Conservation (phyloP, 2,113 vertebrate species). For the Nannobrachium achirus region DNA sequence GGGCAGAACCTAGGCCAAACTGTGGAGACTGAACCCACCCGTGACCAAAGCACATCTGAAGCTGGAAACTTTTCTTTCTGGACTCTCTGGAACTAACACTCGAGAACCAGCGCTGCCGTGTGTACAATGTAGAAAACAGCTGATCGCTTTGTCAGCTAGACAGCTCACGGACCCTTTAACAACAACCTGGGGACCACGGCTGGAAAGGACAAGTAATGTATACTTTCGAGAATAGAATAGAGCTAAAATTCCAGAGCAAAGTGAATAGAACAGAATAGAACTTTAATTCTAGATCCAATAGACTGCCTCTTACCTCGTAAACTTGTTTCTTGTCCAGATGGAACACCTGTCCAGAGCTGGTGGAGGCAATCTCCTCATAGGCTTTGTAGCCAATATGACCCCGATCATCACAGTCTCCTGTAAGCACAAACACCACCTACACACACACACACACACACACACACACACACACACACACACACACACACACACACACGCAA, state of each 20-base stretch:
- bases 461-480: conserved; percentile 27
- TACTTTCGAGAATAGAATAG: neutral
- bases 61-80: neutral
- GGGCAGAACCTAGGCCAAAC: neutral
- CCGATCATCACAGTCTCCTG: conserved; percentile 96
- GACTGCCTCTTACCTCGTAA: conserved; percentile 89
- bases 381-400: conserved; percentile 93
- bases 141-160: neutral
- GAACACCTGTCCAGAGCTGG: conserved; percentile 97
- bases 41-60: conserved; percentile 13
- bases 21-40: conserved; percentile 17
- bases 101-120: neutral
- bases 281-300: neutral
- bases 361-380: conserved; percentile 98
- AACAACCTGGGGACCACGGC: no score
- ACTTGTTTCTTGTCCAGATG: conserved; percentile 99
- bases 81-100: neutral
- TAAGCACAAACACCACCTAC: conserved; percentile 97
- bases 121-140: neutral
- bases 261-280: conserved; percentile 2
- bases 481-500: neutral
- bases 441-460: conserved; percentile 22
- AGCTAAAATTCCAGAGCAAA: neutral
- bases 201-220: no score
- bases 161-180: neutral